phyloP scores from a whole-genome alignment of 2,113 vertebrate genomes.

The Plecotus auritus region DNA sequence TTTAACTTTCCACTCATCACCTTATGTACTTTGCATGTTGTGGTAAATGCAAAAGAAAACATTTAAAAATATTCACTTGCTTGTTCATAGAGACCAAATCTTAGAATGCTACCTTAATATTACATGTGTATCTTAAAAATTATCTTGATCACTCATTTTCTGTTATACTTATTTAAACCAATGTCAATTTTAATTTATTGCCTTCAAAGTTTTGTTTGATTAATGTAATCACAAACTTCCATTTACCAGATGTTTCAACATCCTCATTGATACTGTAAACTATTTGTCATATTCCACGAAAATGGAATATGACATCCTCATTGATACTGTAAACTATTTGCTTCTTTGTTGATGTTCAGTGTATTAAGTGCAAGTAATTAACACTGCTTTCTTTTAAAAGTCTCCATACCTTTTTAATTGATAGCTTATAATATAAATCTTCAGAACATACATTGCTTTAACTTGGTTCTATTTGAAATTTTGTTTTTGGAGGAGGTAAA shows the following conservation, averaged over 20 bases:
- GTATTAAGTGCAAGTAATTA: not conserved
- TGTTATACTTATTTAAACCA: slow-evolving; percentile 12
- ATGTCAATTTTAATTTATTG: not conserved
- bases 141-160: not conserved
- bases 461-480: slow-evolving; percentile 14
- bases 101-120: slow-evolving; percentile 6
- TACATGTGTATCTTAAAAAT: slow-evolving; percentile 12
- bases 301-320: no score
- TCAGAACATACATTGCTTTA: not conserved
- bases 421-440: not conserved
- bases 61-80: slow-evolving; percentile 29
- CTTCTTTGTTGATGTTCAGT: not conserved
- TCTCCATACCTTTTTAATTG: not conserved
- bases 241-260: not conserved
- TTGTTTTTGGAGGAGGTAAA: not conserved
- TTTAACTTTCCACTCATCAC: slow-evolving; percentile 38
- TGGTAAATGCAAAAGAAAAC: slow-evolving; percentile 20
- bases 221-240: slow-evolving; percentile 24
- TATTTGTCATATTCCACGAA: slow-evolving; percentile 3
- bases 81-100: not conserved
- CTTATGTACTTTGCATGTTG: slow-evolving; percentile 35
- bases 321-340: no score
- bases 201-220: slow-evolving; percentile 24
- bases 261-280: not conserved
- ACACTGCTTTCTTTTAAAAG: not conserved